Evolutionary conservation across 2,113 vertebrate genomes (phyloP).

Genomic region (Corythornis madagascariensis): DNA sequence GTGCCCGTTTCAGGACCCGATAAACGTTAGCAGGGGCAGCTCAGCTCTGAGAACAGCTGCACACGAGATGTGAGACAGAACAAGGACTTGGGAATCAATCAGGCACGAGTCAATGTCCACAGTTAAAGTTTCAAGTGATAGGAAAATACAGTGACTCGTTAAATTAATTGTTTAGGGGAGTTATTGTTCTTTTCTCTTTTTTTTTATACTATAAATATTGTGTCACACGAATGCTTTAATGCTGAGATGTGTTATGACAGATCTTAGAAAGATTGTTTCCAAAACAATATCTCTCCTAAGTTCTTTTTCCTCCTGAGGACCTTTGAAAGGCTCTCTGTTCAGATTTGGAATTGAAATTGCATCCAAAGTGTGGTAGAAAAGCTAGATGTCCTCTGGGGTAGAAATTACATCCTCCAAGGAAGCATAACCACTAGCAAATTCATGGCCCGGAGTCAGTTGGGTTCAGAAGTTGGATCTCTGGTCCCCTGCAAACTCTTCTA

Average conservation of each 20-base stretch:
- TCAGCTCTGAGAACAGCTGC: neutral
- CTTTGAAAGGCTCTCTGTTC: neutral
- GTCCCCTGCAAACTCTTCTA: neutral
- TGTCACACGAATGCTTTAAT: neutral
- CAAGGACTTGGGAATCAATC: neutral
- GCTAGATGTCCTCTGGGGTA: neutral
- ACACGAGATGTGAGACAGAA: neutral
- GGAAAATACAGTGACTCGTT: neutral
- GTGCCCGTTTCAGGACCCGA: neutral
- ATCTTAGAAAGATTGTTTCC: neutral
- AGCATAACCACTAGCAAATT: neutral
- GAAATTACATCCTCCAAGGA: neutral
- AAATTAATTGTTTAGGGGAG: neutral
- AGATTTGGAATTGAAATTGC: neutral
- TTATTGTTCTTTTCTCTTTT: neutral
- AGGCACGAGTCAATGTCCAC: neutral
- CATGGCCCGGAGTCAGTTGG: neutral
- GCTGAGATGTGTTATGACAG: neutral
- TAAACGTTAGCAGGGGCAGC: accelerated
- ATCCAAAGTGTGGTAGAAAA: neutral
- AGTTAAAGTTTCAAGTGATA: neutral
- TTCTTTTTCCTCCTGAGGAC: neutral
- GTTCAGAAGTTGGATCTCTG: neutral
- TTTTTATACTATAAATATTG: neutral
- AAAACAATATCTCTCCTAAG: neutral